These are phyloP conservation scores for Drosophila elegans DNA, from an alignment of 1,140 invertebrate species.

Conservation along the genomic window DNA sequence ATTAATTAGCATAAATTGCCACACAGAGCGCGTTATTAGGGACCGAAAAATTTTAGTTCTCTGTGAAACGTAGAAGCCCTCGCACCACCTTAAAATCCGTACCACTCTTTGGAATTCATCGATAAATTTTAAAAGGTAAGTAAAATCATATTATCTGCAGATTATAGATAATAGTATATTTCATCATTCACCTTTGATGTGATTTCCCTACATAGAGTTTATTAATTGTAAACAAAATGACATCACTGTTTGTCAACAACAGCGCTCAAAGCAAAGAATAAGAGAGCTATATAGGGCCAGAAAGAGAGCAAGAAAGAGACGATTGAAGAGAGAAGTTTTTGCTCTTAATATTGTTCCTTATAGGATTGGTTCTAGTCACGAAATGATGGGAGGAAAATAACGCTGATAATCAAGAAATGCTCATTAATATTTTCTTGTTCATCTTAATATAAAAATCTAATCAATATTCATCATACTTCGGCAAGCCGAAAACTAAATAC, in stretches of 20 bases:
- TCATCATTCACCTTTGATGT: not conserved
- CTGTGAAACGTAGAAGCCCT: not conserved
- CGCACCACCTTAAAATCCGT: not conserved
- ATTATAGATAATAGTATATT: too few relatives aligned
- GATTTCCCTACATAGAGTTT: not conserved
- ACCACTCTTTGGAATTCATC: not conserved
- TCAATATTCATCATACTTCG: too few relatives aligned
- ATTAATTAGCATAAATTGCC: slow-evolving; percentile 1
- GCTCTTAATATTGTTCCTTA: slow-evolving; percentile 6
- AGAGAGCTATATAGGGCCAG: not conserved
- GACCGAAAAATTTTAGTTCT: slow-evolving; percentile 14
- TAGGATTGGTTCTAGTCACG: not conserved
- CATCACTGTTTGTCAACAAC: slow-evolving; percentile 29
- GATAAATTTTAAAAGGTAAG: not conserved
- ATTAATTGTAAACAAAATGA: slow-evolving; percentile 52
- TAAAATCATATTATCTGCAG: not conserved
- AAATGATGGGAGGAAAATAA: not conserved
- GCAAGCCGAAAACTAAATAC: too few relatives aligned
- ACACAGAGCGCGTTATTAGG: not conserved
- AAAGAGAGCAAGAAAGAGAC: not conserved
- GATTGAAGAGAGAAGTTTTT: slow-evolving; percentile 7
- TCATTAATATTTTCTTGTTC: too few relatives aligned
- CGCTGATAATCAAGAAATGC: not conserved
- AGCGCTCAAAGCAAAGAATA: not conserved
- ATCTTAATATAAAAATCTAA: too few relatives aligned